Base-by-base conservation (phyloP, 2,797 vertebrate genomes). In the Spinus olivaceus region DNA sequence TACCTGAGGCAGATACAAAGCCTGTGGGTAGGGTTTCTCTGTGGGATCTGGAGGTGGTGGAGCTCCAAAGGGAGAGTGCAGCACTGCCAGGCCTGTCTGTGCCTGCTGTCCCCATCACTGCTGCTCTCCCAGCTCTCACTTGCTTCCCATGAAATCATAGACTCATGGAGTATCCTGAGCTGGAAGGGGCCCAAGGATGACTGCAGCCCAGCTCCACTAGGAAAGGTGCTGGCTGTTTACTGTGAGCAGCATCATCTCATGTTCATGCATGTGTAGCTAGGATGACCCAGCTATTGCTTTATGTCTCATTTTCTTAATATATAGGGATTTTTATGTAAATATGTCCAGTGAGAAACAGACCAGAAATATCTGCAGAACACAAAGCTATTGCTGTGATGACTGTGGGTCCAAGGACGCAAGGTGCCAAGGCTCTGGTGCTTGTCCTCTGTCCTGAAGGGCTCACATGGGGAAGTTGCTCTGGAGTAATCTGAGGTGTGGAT, bases 381-480 rank as follows among this genome's bases (percentile, higher is more conserved):
- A 10, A 6, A n/a, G 32, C 35, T 59, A 0, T 39, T 2, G 5
- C 47, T 32, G 35, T 3, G 6, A 3, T 15, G 61, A 3, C 53
- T 47, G 30, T 18, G 33, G 23, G n/a, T 61, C 67, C 24, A 21
- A 25, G n/a, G 66, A 6, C 22, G 8, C 32, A 9, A 33, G 1
- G 72, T 10, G 17, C 46, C 8, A 19, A 33, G 37, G 39, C n/a
- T 42, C 63, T 64, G 70, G 64, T 14, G 35, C 42, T 23, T 14
- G 28, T 21, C 32, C 32, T 25, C 11, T 5, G 0, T 56, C 35
- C 67, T 1, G 0, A 28, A 57, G 23, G 33, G 6, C 51, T 42
- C 12, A 5, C 1, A 0, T 0, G 39, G 35, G 30, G 53, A 37
- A n/a, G 11, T 9, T 1, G 22, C 79, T n/a, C 30, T 2, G 3